Percentiles rank a stretch among this genome's conserved stretches.
Evolutionary conservation across 2,888 invertebrate genomes (phyloP).

Genomic region (Sinelater perroti): DNA sequence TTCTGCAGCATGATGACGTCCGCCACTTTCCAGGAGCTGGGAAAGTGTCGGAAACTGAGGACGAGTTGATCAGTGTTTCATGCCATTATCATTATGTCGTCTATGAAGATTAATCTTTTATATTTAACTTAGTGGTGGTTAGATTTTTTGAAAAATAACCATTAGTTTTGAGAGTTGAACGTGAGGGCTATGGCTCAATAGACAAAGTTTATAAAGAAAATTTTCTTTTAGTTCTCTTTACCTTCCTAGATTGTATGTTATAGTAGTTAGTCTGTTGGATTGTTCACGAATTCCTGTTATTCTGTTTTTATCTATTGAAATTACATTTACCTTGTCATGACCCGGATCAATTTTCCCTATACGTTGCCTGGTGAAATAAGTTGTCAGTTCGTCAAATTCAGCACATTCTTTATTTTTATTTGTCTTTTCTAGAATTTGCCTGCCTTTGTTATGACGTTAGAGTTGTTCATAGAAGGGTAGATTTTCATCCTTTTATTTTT

Average conservation of each 20-base stretch:
- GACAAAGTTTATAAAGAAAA: constrained; percentile 36
- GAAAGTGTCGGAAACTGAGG: no score
- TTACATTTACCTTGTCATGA: constrained; percentile 32
- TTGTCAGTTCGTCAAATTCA: constrained; percentile 33
- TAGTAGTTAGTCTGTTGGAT: constrained; percentile 27
- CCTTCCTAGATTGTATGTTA: constrained; percentile 29
- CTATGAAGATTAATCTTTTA: no score
- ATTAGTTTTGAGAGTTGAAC: constrained; percentile 31
- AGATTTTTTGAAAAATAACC: constrained; percentile 39
- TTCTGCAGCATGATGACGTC: no score
- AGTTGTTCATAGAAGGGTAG: constrained; percentile 37
- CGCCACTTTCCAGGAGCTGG: no score
- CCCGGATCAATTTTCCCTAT: constrained; percentile 23
- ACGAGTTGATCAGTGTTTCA: no score
- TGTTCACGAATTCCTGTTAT: constrained; percentile 36
- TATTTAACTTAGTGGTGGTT: constrained; percentile 30
- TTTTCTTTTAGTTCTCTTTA: constrained; percentile 39
- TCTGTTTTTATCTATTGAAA: constrained; percentile 31
- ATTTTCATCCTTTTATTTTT: constrained; percentile 40
- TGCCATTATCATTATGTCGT: no score
- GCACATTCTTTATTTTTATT: constrained; percentile 22
- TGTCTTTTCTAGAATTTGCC: constrained; percentile 14
- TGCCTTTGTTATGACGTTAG: constrained; percentile 25
- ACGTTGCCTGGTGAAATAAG: constrained; percentile 21
- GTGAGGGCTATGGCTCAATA: constrained; percentile 33